A percentile compares a stretch with the other conserved stretches of the same genome.
Evolutionary conservation across 2,888 invertebrate species (phyloP).

Genomic region (Cyrtodaria siliqua): DNA sequence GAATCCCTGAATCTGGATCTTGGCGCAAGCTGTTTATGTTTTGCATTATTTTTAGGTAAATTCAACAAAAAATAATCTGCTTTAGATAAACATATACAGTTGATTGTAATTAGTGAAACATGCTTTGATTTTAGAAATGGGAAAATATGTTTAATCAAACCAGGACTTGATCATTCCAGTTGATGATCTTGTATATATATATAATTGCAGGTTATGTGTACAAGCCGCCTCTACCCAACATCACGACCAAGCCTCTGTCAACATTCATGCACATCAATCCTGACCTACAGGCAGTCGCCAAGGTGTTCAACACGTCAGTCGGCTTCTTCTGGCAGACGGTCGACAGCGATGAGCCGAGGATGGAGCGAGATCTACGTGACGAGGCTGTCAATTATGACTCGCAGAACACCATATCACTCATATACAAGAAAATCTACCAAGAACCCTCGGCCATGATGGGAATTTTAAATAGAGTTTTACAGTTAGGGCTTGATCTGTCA

Average conservation of each 20-base stretch:
- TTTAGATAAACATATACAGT: too few relatives aligned
- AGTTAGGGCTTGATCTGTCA: slow-evolving; percentile 81
- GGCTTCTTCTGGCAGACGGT: slow-evolving; percentile 84
- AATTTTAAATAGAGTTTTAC: slow-evolving; percentile 78
- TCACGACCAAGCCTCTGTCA: slow-evolving; percentile 81
- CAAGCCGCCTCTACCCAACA: slow-evolving; percentile 79
- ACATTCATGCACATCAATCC: slow-evolving; percentile 82
- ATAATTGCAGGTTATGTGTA: slow-evolving; percentile 65
- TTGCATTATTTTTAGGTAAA: too few relatives aligned
- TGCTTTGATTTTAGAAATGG: too few relatives aligned
- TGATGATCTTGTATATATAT: too few relatives aligned
- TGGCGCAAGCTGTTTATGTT: too few relatives aligned
- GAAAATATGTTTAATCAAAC: too few relatives aligned
- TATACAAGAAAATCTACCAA: slow-evolving; percentile 81
- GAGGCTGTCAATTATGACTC: slow-evolving; percentile 72
- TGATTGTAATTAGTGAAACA: too few relatives aligned
- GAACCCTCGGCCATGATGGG: slow-evolving; percentile 80
- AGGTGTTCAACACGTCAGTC: slow-evolving; percentile 77
- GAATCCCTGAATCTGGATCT: too few relatives aligned
- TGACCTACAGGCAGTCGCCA: slow-evolving; percentile 75
- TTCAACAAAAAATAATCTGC: too few relatives aligned
- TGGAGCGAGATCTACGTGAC: slow-evolving; percentile 68
- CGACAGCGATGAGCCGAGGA: slow-evolving; percentile 76
- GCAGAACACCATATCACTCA: slow-evolving; percentile 81
- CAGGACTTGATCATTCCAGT: too few relatives aligned